Conservation (phyloP, 2,888 invertebrate genomes). For the Fragum sueziense region DNA sequence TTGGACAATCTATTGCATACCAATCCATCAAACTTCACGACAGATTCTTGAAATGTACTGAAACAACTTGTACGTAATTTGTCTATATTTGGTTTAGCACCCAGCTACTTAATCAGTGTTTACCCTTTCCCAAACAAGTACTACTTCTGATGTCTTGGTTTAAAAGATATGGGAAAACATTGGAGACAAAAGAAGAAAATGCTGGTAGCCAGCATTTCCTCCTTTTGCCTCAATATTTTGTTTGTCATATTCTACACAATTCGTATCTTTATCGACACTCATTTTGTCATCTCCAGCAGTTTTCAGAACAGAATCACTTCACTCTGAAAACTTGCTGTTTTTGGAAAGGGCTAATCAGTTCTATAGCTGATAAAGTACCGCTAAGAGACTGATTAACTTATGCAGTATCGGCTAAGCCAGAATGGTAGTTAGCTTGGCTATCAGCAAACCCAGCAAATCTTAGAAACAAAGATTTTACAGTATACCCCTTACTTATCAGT, state of each 20-base stretch:
- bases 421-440: constrained; percentile 30
- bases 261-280: too few species aligned
- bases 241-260: too few species aligned
- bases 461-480: constrained; percentile 41
- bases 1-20: constrained; percentile 32
- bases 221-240: too few species aligned
- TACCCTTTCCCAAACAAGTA: too few species aligned
- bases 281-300: too few species aligned
- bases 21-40: constrained; percentile 26
- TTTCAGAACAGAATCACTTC: too few species aligned
- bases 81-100: constrained; percentile 17
- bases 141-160: too few species aligned
- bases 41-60: constrained; percentile 16
- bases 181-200: too few species aligned
- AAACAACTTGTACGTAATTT: constrained; percentile 5
- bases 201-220: too few species aligned
- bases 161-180: too few species aligned
- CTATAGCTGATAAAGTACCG: background rate
- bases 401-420: background rate
- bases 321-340: too few species aligned
- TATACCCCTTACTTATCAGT: constrained; percentile 36
- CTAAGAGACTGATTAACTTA: background rate
- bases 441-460: constrained; percentile 37
- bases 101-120: background rate
- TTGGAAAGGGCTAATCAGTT: too few species aligned